Conservation (phyloP, 2,888 invertebrate species). For the Andricus curvator region DNA sequence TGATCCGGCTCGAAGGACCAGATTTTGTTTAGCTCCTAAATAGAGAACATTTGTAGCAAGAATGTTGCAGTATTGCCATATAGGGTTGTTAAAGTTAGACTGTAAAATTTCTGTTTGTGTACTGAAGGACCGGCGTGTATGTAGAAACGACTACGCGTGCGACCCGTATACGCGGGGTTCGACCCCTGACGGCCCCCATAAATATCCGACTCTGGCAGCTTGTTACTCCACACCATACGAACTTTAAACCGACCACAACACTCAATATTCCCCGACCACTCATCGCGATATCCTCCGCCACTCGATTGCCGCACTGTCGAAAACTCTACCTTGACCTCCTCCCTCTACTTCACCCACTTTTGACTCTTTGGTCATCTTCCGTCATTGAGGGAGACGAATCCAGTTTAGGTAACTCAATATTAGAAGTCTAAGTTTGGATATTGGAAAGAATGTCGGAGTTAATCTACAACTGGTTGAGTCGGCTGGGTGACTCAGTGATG, state of each 20-base stretch:
- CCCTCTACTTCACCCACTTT: conserved; percentile 26
- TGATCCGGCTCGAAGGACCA: no score
- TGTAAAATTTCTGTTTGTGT: conserved; percentile 68
- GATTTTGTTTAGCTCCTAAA: background rate
- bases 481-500: background rate
- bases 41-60: background rate
- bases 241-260: conserved; percentile 73
- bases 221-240: conserved; percentile 73
- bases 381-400: background rate
- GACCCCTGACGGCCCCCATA: conserved; percentile 75
- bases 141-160: conserved; percentile 15
- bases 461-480: background rate
- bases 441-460: background rate
- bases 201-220: conserved; percentile 76
- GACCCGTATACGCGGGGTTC: conserved; percentile 58
- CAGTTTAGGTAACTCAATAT: background rate
- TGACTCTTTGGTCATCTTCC: conserved; percentile 4
- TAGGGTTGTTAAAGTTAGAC: conserved; percentile 62
- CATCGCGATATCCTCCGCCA: conserved; percentile 50
- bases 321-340: conserved; percentile 39
- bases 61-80: conserved; percentile 46
- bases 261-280: conserved; percentile 66
- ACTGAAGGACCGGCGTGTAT: conserved; percentile 42
- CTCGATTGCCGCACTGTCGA: conserved; percentile 50
- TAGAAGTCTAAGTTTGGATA: background rate